A percentile compares a stretch with the other conserved stretches of the same genome.
Conservation (phyloP, 2,113 vertebrate species). For the Cairina moschata region DNA sequence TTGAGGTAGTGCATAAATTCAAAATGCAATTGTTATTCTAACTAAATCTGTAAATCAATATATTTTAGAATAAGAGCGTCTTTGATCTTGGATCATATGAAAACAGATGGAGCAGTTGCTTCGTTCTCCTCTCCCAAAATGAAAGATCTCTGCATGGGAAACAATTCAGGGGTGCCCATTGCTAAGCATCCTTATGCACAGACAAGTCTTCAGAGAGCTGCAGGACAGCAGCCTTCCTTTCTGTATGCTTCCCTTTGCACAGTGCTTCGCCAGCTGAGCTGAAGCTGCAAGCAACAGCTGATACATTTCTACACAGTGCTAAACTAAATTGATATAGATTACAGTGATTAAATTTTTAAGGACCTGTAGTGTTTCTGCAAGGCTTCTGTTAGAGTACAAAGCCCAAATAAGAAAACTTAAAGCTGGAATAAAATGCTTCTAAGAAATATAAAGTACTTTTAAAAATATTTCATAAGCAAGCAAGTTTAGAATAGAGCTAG, state of each 20-base stretch:
- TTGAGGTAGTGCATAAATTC: background rate
- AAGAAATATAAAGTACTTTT: background rate
- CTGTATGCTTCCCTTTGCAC: background rate
- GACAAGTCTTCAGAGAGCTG: background rate
- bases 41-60: background rate
- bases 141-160: background rate
- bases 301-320: background rate
- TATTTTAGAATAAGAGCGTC: background rate
- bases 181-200: background rate
- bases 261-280: conserved; percentile 10
- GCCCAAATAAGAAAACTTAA: background rate
- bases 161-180: background rate
- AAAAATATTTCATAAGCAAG: background rate
- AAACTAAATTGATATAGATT: conserved; percentile 14
- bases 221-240: background rate
- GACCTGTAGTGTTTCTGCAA: background rate
- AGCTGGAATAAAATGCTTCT: background rate
- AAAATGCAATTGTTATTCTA: background rate
- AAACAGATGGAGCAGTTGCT: background rate
- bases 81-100: background rate
- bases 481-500: background rate
- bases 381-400: background rate
- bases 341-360: conserved; percentile 25
- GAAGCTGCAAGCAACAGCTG: conserved; percentile 26
- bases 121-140: background rate